Percentiles rank a stretch among this genome's conserved stretches.
These are phyloP conservation scores for Myopa testacea DNA, from an alignment of 2,888 invertebrate genomes.

Conservation along the genomic window DNA sequence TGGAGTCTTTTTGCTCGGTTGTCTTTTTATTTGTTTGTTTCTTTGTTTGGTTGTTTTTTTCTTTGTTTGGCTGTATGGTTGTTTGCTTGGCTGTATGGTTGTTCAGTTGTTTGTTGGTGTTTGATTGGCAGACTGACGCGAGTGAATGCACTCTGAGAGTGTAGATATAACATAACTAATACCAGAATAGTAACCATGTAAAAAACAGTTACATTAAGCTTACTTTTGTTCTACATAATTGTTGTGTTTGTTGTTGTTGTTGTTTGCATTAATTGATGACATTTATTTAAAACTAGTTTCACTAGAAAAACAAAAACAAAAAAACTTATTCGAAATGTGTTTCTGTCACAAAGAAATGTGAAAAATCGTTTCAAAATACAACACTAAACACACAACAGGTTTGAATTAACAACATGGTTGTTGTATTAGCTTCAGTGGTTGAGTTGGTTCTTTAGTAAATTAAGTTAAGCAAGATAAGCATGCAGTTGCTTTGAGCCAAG, in stretches of 20 bases:
- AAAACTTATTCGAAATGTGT: not conserved
- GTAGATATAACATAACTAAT: conserved; percentile 25
- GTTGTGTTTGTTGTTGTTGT: conserved; percentile 1
- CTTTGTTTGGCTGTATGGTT: not conserved
- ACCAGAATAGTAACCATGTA: too few relatives aligned
- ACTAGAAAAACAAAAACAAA: not conserved
- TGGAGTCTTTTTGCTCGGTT: not conserved
- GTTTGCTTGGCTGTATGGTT: not conserved
- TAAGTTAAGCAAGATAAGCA: too few relatives aligned
- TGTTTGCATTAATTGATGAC: too few relatives aligned
- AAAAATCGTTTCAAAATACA: too few relatives aligned
- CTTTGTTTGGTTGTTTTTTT: not conserved
- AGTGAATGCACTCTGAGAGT: conserved; percentile 38
- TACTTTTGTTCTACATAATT: conserved; percentile 4
- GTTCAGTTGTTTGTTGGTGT: not conserved
- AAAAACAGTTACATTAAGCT: too few relatives aligned
- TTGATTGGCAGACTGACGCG: not conserved
- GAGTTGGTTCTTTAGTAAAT: not conserved
- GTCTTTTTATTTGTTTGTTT: not conserved
- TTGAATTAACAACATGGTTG: not conserved
- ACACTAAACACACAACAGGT: not conserved
- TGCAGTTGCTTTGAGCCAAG: not conserved
- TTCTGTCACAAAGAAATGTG: not conserved
- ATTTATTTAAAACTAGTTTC: not conserved
- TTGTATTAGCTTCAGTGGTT: not conserved